Base-by-base conservation (phyloP, 2,888 invertebrate species). In the Imbricaverruca yamaguchii region DNA sequence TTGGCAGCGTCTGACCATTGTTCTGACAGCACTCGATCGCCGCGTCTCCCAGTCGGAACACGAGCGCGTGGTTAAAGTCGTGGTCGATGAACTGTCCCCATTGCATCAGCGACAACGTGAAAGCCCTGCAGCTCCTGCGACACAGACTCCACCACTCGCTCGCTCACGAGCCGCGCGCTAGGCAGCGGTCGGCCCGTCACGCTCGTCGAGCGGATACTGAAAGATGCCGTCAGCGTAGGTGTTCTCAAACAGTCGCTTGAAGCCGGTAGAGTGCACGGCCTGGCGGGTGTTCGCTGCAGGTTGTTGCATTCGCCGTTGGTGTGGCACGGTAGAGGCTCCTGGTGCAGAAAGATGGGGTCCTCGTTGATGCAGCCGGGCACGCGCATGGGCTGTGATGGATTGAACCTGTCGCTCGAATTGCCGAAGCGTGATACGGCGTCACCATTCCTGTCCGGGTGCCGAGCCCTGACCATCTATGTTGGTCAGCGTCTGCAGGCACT, bases 121-220 rank as follows among this genome's bases (percentile, higher is more conserved):
- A n/a, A 69, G 77, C 82, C 82, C 23, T 55, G 25, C 67, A 80
- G 61, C 12, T 82, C 82, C 13, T 55, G 39, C 57, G 82, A 81
- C 18, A 81, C 80, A 74, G 82, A 82, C n/a, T 74, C 80, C 15
- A 83, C 83, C 7, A 79, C 80, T 53, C 81, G 81, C 13, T 80
- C 69, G 69, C 67, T 80, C 15, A 85, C 84, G 55, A 84, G 81
- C 25, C 86, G 82, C n/a, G 85, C 84, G n/a, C 85, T 84, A 7
- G 86, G 86, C 55, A 86, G 81, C 21, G 82, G 82, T 4, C 83
- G 82, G n/a, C 85, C 85, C 21, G 82, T 82, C 13, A 80, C 80
- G 13, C 84, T 83, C 57, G 80, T 11, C 11, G 57, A 23, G 12
- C 79, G 56, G 25, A 57, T 23, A 9, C 12, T 23, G n/a, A 23